phyloP scores from a whole-genome alignment of 37 sponge, comb jelly and placozoan species.

The Tethya wilhelma region DNA sequence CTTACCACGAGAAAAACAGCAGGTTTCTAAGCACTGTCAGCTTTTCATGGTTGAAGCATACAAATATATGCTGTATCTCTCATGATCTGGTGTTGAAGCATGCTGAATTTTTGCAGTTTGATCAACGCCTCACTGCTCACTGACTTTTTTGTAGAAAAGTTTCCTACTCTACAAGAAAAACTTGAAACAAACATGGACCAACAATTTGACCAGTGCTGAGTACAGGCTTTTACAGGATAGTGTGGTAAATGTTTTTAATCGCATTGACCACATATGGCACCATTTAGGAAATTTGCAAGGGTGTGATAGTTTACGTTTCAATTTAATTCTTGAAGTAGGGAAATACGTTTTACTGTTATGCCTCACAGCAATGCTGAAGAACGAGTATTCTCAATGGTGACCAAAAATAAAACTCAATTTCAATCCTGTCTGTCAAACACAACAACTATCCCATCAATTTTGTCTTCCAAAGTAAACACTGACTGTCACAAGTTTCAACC shows the following conservation, averaged over 20 bases:
- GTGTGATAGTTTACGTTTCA: not conserved
- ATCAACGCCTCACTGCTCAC: not conserved
- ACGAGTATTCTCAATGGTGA: not conserved
- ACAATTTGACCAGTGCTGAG: not conserved
- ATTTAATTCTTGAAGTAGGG: not conserved
- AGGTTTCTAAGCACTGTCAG: not conserved
- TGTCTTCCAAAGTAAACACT: not conserved
- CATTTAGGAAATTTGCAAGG: not conserved
- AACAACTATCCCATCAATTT: not conserved
- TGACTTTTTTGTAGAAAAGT: conserved; percentile 31
- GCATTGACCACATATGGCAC: conserved; percentile 1
- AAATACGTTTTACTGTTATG: not conserved
- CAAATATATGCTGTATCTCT: conserved; percentile 11
- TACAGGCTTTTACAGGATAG: not conserved
- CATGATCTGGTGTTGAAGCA: conserved; percentile 19
- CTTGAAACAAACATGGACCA: conserved; percentile 1
- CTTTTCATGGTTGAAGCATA: conserved; percentile 16
- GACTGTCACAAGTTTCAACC: not conserved
- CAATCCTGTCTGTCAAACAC: not conserved
- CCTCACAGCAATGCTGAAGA: not conserved
- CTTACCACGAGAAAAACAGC: not conserved
- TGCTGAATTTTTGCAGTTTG: not conserved
- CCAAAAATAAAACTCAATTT: not conserved
- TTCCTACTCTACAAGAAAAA: conserved; percentile 6
- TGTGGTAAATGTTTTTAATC: not conserved